phyloP scores from a whole-genome alignment of 2,797 vertebrate genomes.

The Chrysocyon brachyurus region DNA sequence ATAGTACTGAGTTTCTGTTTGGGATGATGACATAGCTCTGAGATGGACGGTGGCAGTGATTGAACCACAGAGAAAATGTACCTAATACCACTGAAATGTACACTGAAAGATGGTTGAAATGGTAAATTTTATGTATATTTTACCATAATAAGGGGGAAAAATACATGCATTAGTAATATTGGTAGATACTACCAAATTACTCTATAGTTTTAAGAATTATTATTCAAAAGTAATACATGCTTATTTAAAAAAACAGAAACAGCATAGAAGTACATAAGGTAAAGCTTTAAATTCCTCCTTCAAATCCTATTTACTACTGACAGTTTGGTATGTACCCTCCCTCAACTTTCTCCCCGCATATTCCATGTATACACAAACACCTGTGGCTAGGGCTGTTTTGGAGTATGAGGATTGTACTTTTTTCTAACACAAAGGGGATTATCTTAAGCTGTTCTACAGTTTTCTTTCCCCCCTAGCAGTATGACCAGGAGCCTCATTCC shows the following conservation, averaged over 20 bases:
- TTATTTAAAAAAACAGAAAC: constrained; percentile 12
- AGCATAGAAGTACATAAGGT: not conserved
- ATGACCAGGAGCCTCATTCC: constrained; percentile 5
- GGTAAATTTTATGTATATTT: not conserved
- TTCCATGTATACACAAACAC: not conserved
- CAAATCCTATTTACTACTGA: not conserved
- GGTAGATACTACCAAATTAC: not conserved
- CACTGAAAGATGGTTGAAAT: not conserved
- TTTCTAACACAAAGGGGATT: not conserved
- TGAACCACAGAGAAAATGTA: not conserved
- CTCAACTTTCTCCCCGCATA: not conserved
- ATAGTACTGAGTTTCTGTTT: not conserved
- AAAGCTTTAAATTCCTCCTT: not conserved
- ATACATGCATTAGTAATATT: not conserved
- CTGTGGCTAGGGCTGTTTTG: not conserved
- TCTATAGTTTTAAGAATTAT: not conserved
- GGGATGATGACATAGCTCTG: not conserved
- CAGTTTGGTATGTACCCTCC: not conserved
- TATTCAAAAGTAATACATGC: not conserved
- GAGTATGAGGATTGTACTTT: not conserved
- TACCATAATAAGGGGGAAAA: not conserved
- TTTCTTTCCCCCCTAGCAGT: constrained; percentile 1
- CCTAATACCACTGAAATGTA: not conserved
- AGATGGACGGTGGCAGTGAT: not conserved
- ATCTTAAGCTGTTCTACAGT: not conserved